Percentiles rank a stretch among this genome's conserved stretches.
phyloP scores from a whole-genome alignment of 2,797 vertebrate species.

The Anomalospiza imberbis region DNA sequence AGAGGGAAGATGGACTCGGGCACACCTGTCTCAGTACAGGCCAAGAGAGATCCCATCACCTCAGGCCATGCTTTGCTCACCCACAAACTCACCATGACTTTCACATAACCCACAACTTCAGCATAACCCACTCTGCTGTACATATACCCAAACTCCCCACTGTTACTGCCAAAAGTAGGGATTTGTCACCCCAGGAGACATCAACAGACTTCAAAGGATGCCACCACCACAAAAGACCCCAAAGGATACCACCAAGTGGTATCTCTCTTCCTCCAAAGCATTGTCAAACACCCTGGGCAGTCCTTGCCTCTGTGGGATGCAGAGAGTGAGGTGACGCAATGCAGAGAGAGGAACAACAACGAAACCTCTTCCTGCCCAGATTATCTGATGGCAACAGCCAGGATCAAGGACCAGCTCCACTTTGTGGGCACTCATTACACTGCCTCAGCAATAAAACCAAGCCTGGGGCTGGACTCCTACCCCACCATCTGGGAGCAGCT shows the following conservation, averaged over 20 bases:
- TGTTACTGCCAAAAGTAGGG: neutral
- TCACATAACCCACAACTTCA: neutral
- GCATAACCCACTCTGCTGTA: neutral
- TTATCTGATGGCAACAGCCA: neutral
- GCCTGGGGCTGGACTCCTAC: neutral
- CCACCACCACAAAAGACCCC: neutral
- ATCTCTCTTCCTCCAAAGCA: neutral
- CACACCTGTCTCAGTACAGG: neutral
- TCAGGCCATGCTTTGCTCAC: neutral
- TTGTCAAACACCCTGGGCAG: neutral
- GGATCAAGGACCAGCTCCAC: neutral
- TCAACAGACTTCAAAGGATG: neutral
- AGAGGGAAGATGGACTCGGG: neutral
- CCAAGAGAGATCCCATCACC: neutral
- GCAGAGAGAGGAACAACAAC: neutral
- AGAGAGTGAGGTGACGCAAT: neutral
- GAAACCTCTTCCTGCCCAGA: neutral
- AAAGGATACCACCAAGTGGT: neutral
- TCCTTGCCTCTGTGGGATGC: neutral
- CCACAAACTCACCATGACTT: neutral
- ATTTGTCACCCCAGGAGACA: neutral
- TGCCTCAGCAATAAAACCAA: neutral
- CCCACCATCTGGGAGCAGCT: neutral
- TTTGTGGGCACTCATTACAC: neutral
- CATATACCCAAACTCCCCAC: neutral